Percentiles rank a stretch among this genome's conserved stretches.
These are phyloP conservation scores for Leptinotarsa rubiginosa DNA, from an alignment of 2,888 invertebrate genomes.

Conservation along the genomic window DNA sequence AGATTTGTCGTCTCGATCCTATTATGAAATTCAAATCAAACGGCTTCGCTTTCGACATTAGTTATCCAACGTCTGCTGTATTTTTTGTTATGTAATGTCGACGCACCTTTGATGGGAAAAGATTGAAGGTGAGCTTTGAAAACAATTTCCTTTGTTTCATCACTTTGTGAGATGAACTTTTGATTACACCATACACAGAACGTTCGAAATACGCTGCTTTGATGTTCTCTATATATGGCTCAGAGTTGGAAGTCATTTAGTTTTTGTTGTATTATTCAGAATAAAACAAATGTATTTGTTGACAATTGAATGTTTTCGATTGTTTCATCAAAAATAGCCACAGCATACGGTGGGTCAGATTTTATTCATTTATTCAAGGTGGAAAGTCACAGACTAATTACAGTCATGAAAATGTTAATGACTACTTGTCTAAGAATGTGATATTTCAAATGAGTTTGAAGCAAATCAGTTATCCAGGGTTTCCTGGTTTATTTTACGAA, in stretches of 20 bases:
- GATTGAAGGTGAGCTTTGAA: slow-evolving; percentile 21
- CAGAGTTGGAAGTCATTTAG: not conserved
- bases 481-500: too few relatives aligned
- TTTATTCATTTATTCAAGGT: too few relatives aligned
- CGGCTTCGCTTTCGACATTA: slow-evolving; percentile 13
- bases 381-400: too few relatives aligned
- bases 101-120: slow-evolving; percentile 18
- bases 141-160: slow-evolving; percentile 22
- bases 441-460: too few relatives aligned
- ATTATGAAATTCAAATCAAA: slow-evolving; percentile 7
- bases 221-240: not conserved
- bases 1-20: not conserved
- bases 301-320: not conserved
- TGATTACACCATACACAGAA: not conserved
- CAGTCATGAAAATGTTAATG: too few relatives aligned
- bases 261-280: not conserved
- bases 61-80: slow-evolving; percentile 19
- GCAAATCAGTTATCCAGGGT: too few relatives aligned
- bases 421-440: too few relatives aligned
- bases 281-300: too few relatives aligned
- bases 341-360: too few relatives aligned
- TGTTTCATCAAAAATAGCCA: not conserved
- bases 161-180: slow-evolving; percentile 26
- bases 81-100: slow-evolving; percentile 23
- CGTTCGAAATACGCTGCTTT: not conserved